Conservation (phyloP, 2,797 vertebrate genomes). For the Gephyroberyx darwinii region DNA sequence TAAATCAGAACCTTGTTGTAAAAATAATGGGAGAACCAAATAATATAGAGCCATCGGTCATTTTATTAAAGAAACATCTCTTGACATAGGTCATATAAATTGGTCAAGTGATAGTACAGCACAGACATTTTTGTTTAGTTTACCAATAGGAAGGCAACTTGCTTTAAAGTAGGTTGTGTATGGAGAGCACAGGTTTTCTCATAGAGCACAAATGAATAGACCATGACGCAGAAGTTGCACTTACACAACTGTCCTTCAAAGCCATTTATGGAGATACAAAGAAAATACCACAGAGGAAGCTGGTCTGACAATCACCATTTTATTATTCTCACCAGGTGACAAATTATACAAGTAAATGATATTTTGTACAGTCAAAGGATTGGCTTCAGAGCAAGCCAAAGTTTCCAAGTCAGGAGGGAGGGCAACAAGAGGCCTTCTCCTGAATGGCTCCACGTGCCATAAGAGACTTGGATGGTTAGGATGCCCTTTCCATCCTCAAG, state of each 20-base stretch:
- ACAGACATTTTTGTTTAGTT: constrained; percentile 55
- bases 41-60: constrained; percentile 66
- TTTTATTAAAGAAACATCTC: constrained; percentile 36
- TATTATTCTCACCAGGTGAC: constrained; percentile 73
- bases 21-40: constrained; percentile 63
- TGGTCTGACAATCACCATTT: constrained; percentile 84
- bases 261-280: constrained; percentile 81
- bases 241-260: constrained; percentile 81
- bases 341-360: constrained; percentile 72
- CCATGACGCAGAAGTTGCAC: constrained; percentile 75
- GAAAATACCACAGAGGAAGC: constrained; percentile 78
- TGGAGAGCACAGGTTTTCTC: constrained; percentile 49
- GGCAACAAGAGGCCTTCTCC: constrained; percentile 62
- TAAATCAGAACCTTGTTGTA: constrained; percentile 59
- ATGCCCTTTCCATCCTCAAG: constrained; percentile 71
- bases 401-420: constrained; percentile 65
- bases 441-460: constrained; percentile 49
- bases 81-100: constrained; percentile 34
- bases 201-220: constrained; percentile 73
- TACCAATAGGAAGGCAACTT: constrained; percentile 54
- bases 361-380: constrained; percentile 77
- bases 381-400: constrained; percentile 70
- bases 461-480: constrained; percentile 70
- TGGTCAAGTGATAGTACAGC: constrained; percentile 45
- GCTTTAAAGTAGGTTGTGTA: constrained; percentile 43